A percentile compares a stretch with the other conserved stretches of the same genome.
Conservation (phyloP, 2,797 vertebrate species). For the Morelia viridis region DNA sequence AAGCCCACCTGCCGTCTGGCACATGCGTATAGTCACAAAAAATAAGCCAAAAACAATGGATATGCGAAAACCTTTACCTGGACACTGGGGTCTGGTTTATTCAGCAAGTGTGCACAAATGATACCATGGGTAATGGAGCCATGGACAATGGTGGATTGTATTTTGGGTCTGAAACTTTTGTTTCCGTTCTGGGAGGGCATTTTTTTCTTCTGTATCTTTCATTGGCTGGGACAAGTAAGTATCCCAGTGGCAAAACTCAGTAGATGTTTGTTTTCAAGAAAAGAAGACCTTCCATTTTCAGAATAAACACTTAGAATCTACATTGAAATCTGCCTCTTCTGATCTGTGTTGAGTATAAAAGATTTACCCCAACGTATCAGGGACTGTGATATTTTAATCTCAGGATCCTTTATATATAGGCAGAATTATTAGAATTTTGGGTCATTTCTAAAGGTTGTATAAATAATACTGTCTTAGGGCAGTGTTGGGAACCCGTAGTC, state of each 20-base stretch:
- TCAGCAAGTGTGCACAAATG: neutral
- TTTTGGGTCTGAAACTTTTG: neutral
- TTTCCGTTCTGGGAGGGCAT: neutral
- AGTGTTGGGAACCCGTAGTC: no score
- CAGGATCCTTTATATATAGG: neutral
- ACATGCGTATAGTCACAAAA: neutral
- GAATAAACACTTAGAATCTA: neutral
- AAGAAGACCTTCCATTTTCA: no score
- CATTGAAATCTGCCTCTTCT: neutral
- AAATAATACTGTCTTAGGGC: neutral
- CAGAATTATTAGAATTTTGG: neutral
- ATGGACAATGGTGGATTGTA: neutral
- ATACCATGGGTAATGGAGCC: neutral
- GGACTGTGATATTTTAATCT: no score
- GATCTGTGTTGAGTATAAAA: neutral
- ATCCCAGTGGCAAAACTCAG: neutral
- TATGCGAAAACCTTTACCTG: neutral
- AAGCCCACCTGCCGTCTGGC: neutral
- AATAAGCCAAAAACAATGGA: neutral
- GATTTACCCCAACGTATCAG: neutral
- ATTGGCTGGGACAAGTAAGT: neutral
- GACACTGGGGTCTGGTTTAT: neutral
- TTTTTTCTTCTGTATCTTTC: neutral
- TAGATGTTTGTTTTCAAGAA: neutral
- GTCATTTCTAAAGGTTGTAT: neutral